Percentiles rank a stretch among this genome's conserved stretches.
Evolutionary conservation across 2,888 invertebrate genomes (phyloP).

Genomic region (Ditylenchus weischeri): DNA sequence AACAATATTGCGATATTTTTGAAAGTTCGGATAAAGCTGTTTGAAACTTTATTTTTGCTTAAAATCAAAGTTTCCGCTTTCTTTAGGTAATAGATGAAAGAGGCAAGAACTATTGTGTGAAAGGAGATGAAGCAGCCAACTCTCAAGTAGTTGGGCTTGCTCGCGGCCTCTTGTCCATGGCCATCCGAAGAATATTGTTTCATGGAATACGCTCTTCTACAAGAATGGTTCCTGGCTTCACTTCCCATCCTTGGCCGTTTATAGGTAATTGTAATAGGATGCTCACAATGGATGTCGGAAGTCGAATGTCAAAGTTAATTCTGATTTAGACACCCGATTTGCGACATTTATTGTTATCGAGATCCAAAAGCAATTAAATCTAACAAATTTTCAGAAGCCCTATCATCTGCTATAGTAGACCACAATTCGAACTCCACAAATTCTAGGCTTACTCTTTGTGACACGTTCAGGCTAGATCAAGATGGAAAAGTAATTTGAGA

Average conservation of each 20-base stretch:
- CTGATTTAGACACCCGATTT: too few species aligned
- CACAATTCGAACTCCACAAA: constrained; percentile 97
- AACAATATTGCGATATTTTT: too few species aligned
- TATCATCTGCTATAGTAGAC: constrained; percentile 90
- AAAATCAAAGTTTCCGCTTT: too few species aligned
- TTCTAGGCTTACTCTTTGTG: constrained; percentile 89
- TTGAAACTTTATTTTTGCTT: too few species aligned
- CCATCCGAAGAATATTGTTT: constrained; percentile 42
- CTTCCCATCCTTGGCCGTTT: constrained; percentile 90
- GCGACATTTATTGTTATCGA: constrained; percentile 19
- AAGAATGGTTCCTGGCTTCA: constrained; percentile 63
- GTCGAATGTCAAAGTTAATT: too few species aligned
- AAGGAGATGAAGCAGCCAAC: constrained; percentile 91
- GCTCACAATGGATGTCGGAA: too few species aligned
- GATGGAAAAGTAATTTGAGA: constrained; percentile 75
- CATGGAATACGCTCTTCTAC: constrained; percentile 51
- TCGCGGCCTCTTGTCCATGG: constrained; percentile 68
- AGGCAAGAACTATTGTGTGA: constrained; percentile 69
- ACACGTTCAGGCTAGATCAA: constrained; percentile 92
- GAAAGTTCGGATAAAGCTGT: too few species aligned
- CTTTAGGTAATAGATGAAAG: constrained; percentile 88
- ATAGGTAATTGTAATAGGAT: too few species aligned
- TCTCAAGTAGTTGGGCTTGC: constrained; percentile 95
- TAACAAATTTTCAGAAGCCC: constrained; percentile 62
- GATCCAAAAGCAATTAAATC: not conserved